Conservation (phyloP, 1,140 invertebrate species). For the Vanessa atalanta region DNA sequence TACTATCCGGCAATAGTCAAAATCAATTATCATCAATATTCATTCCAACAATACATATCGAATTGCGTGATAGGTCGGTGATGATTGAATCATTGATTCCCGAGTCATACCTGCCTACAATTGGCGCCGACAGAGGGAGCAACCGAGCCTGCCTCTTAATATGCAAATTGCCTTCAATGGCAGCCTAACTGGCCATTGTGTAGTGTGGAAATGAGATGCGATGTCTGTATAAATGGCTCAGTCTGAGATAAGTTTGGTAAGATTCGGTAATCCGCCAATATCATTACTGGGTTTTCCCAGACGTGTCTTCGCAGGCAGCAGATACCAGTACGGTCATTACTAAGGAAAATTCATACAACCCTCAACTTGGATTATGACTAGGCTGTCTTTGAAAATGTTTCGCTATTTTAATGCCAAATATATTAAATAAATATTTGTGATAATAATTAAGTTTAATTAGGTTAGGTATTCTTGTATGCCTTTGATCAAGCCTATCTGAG, state of each 20-base stretch:
- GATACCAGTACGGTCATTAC: no score
- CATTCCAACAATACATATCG: constrained; percentile 33
- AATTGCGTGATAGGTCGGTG: constrained; percentile 29
- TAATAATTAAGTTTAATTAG: no score
- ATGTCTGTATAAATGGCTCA: constrained; percentile 32
- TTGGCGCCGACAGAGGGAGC: constrained; percentile 28
- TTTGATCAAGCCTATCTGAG: no score
- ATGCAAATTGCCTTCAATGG: constrained; percentile 39
- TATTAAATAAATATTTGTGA: no score
- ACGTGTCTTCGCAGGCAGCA: not conserved
- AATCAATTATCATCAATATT: constrained; percentile 36
- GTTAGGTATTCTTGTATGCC: no score
- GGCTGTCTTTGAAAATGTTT: no score
- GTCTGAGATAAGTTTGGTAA: constrained; percentile 23
- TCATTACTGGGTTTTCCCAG: not conserved
- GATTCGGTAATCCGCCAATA: constrained; percentile 8
- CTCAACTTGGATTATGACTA: no score
- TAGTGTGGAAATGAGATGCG: constrained; percentile 33
- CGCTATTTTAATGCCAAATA: no score
- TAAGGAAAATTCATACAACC: no score
- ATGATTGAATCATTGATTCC: constrained; percentile 39
- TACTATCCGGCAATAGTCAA: constrained; percentile 21
- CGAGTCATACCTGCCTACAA: constrained; percentile 22
- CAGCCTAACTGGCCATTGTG: constrained; percentile 42
- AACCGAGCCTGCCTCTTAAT: constrained; percentile 36